Percentiles rank a stretch among this genome's conserved stretches.
Conservation (phyloP, 2,888 invertebrate genomes). For the Villa cingulata region DNA sequence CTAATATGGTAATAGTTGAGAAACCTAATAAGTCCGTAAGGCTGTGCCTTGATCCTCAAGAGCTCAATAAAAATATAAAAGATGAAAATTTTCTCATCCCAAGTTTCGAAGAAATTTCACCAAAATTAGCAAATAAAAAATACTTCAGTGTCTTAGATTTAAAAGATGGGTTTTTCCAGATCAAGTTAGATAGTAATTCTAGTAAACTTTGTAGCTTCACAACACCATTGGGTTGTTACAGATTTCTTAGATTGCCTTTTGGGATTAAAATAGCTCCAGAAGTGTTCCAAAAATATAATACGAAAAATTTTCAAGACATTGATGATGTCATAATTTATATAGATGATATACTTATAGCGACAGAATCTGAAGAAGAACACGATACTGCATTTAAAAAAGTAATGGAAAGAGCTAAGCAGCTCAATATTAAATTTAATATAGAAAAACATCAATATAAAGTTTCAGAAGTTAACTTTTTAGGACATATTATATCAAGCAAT, state of each 20-base stretch:
- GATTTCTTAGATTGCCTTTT: neutral
- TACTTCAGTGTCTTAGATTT: constrained; percentile 18
- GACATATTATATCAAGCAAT: neutral
- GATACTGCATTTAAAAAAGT: neutral
- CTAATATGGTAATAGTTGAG: constrained; percentile 17
- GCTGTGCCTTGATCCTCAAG: constrained; percentile 19
- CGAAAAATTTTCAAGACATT: constrained; percentile 14
- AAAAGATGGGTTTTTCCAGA: constrained; percentile 13
- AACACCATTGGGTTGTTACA: constrained; percentile 12
- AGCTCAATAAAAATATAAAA: constrained; percentile 17
- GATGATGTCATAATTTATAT: constrained; percentile 3
- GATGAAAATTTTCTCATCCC: constrained; percentile 15
- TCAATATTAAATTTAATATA: constrained; percentile 2
- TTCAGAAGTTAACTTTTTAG: neutral
- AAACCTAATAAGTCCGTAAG: constrained; percentile 17
- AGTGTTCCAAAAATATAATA: constrained; percentile 13
- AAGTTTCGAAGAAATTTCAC: constrained; percentile 15
- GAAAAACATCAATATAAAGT: neutral
- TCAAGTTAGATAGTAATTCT: constrained; percentile 10
- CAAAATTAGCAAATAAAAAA: constrained; percentile 9
- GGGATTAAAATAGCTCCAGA: constrained; percentile 2
- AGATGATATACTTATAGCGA: constrained; percentile 3
- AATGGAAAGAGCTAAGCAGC: neutral
- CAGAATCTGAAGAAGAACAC: constrained; percentile 1
- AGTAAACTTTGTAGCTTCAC: constrained; percentile 17